phyloP scores from a whole-genome alignment of 2,113 vertebrate species.

The Elgaria multicarinata region DNA sequence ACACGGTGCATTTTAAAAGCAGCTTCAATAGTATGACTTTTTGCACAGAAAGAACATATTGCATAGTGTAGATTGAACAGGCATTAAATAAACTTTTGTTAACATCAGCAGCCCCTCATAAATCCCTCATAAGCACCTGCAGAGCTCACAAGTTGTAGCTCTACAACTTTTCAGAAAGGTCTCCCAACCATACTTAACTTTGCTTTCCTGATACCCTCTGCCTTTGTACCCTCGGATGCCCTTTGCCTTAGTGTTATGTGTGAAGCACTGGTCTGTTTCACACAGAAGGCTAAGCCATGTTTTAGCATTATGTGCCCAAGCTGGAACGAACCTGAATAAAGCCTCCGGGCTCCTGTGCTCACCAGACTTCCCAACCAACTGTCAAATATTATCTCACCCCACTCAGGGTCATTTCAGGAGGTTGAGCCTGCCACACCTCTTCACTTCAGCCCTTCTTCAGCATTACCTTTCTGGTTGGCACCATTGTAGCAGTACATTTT shows the following conservation, averaged over 20 bases:
- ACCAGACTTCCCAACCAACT: not conserved
- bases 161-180: not conserved
- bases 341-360: not conserved
- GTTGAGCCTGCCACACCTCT: not conserved
- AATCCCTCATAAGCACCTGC: not conserved
- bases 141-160: not conserved
- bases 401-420: not conserved
- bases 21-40: conserved; percentile 22
- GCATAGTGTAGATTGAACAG: not conserved
- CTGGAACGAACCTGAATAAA: not conserved
- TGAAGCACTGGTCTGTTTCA: not conserved
- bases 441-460: not conserved
- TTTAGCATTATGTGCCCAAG: not conserved
- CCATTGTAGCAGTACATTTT: not conserved
- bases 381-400: not conserved
- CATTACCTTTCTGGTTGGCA: not conserved
- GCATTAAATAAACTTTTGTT: not conserved
- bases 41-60: conserved; percentile 35
- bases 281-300: not conserved
- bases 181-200: not conserved
- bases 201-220: not conserved
- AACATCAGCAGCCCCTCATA: not conserved
- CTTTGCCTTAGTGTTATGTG: not conserved
- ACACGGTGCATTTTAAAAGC: not conserved
- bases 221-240: not conserved